Percentiles rank a stretch among this genome's conserved stretches.
Conservation (phyloP, 2,113 vertebrate species). For the Peromyscus polionotus region DNA sequence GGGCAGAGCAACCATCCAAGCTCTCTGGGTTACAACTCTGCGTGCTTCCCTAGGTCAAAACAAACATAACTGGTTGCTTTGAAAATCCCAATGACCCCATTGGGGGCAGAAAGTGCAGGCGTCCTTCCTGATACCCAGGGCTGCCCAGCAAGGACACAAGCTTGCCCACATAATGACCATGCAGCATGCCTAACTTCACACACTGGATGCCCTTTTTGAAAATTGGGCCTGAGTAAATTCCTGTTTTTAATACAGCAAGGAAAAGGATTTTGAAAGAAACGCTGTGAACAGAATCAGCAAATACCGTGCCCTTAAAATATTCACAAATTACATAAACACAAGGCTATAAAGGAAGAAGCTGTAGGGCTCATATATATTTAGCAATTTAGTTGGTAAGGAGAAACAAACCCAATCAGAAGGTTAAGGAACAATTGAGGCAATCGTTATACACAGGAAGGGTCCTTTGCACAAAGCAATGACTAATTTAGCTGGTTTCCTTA, state of each 20-base stretch:
- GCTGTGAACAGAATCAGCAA: slow-evolving; percentile 31
- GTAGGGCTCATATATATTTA: neutral
- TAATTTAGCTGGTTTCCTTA: slow-evolving; percentile 25
- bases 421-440: slow-evolving; percentile 27
- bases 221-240: neutral
- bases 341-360: neutral
- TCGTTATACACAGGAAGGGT: neutral
- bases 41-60: slow-evolving; percentile 4
- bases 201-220: neutral
- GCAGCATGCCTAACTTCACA: neutral
- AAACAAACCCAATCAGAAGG: slow-evolving; percentile 14
- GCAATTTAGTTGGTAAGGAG: neutral
- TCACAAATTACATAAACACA: neutral
- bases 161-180: slow-evolving; percentile 23
- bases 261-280: slow-evolving; percentile 11
- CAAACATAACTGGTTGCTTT: neutral
- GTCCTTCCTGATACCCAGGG: neutral
- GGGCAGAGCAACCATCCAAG: slow-evolving; percentile 16
- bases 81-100: neutral
- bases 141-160: neutral
- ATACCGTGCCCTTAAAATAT: neutral
- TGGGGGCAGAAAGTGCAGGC: neutral
- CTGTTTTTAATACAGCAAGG: slow-evolving; percentile 7
- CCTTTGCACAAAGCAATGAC: slow-evolving; percentile 40
- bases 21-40: slow-evolving; percentile 15